These are phyloP conservation scores for Dromas ardeola DNA, from an alignment of 2,113 vertebrate species.

Conservation along the genomic window DNA sequence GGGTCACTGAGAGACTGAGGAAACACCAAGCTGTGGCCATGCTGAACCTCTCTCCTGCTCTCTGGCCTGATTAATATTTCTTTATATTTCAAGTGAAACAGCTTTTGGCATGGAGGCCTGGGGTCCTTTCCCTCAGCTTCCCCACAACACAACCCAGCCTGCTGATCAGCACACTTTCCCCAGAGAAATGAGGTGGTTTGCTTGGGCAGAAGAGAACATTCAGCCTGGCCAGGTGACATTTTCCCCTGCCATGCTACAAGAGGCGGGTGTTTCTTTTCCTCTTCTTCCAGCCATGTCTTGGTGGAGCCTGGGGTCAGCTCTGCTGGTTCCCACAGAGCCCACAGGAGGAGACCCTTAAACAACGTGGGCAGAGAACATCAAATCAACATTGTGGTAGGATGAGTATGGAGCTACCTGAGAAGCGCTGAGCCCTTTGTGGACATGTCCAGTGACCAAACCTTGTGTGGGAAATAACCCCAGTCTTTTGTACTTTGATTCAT, in stretches of 20 bases:
- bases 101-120: rapidly evolving
- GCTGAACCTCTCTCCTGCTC: neutral
- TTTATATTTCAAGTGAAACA: neutral
- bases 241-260: neutral
- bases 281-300: neutral
- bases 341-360: neutral
- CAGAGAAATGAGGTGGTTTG: neutral
- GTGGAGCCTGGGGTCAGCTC: neutral
- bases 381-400: neutral
- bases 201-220: neutral
- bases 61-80: neutral
- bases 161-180: neutral
- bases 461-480: neutral
- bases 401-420: neutral
- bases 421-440: neutral
- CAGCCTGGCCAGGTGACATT: neutral
- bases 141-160: neutral
- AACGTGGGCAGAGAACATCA: neutral
- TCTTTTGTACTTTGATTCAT: neutral
- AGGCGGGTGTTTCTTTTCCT: neutral
- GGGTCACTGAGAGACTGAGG: neutral
- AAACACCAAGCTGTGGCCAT: neutral
- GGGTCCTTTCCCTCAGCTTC: neutral
- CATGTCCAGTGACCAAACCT: rapidly evolving
- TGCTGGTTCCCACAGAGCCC: neutral